phyloP scores from a whole-genome alignment of 2,888 invertebrate genomes.

The Philhelius pedissequus region DNA sequence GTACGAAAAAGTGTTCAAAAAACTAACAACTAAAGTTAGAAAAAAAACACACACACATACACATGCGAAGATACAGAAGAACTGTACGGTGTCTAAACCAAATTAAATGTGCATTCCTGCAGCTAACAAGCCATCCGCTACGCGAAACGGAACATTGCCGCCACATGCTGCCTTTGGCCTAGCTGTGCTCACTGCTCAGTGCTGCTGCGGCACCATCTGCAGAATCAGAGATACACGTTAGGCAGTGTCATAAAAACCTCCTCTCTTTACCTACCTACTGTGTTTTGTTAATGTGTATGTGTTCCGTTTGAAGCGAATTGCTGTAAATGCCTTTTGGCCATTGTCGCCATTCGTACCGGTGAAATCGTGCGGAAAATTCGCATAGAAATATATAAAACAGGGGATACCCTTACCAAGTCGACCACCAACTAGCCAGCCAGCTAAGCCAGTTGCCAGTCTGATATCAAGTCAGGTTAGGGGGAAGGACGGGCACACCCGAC shows the following conservation, averaged over 20 bases:
- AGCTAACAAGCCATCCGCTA: conserved; percentile 64
- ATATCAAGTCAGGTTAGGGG: not conserved
- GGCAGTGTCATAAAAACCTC: conserved; percentile 27
- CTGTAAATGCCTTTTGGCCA: conserved; percentile 64
- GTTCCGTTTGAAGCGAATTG: conserved; percentile 22
- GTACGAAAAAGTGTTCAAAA: conserved; percentile 14
- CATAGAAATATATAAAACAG: conserved; percentile 34
- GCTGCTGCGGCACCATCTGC: conserved; percentile 42
- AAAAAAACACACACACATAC: not conserved
- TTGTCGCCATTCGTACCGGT: conserved; percentile 66
- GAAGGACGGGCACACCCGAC: not conserved
- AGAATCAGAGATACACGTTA: conserved; percentile 30
- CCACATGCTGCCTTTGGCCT: conserved; percentile 53
- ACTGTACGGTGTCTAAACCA: conserved; percentile 43
- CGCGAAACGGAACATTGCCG: conserved; percentile 64
- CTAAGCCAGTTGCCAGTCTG: not conserved
- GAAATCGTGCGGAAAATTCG: conserved; percentile 67
- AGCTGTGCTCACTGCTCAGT: no score
- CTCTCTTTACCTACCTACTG: no score
- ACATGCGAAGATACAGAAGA: conserved; percentile 20
- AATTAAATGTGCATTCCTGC: conserved; percentile 65
- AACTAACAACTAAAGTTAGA: not conserved
- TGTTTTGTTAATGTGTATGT: not conserved
- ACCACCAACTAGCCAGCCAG: not conserved
- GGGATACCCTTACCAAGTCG: conserved; percentile 15